Conservation (phyloP, 2,113 vertebrate species). For the Macquaria australasica region DNA sequence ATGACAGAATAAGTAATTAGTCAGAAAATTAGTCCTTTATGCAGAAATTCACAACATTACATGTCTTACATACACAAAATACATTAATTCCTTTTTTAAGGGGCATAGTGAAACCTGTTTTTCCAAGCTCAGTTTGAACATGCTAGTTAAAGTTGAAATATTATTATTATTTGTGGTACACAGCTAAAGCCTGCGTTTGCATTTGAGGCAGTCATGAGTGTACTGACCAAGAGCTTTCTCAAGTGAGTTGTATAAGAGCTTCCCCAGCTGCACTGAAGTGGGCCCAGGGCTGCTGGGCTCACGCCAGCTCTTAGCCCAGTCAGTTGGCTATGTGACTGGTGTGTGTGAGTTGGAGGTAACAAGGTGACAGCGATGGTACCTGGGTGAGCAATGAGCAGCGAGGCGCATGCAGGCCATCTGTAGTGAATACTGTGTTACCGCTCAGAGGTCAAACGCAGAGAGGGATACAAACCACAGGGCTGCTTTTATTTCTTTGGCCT, state of each 20-base stretch:
- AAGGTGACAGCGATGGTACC: conserved; percentile 76
- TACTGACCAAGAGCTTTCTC: conserved; percentile 30
- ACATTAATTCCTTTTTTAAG: neutral
- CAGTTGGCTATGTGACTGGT: conserved; percentile 58
- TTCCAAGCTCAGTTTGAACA: neutral
- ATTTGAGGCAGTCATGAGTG: conserved; percentile 2
- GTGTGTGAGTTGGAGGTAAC: conserved; percentile 64
- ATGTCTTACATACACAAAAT: neutral
- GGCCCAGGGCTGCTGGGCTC: conserved; percentile 51
- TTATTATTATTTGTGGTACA: neutral
- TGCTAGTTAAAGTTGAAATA: neutral
- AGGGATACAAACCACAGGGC: conserved; percentile 54
- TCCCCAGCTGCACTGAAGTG: conserved; percentile 45
- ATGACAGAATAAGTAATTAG: neutral
- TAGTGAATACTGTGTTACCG: conserved; percentile 48
- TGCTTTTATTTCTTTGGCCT: conserved; percentile 63
- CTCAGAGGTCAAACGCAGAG: conserved; percentile 76
- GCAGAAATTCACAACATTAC: neutral
- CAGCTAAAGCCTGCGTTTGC: conserved; percentile 29
- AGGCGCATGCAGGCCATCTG: conserved; percentile 80
- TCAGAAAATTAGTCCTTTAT: neutral
- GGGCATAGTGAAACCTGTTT: neutral
- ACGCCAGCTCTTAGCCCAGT: conserved; percentile 56
- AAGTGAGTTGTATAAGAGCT: conserved; percentile 45
- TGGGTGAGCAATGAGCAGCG: conserved; percentile 77